Evolutionary conservation across 2,797 vertebrate genomes (phyloP).

Genomic region (Hirundo rustica): DNA sequence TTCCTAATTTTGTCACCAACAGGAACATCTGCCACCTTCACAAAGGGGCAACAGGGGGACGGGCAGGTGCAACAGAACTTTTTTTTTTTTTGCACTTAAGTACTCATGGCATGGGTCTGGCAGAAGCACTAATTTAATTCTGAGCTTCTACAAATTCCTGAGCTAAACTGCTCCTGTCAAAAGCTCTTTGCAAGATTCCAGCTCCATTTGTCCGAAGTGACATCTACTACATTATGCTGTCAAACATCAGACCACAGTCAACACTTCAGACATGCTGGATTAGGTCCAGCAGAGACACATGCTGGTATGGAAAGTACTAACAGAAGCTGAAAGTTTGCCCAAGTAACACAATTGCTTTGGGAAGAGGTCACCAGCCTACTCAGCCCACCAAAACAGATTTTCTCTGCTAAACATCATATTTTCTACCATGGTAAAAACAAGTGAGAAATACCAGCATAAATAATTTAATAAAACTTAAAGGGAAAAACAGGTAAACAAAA

Average conservation of each 20-base stretch:
- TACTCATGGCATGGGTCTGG: not conserved
- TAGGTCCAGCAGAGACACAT: not conserved
- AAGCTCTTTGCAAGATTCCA: not conserved
- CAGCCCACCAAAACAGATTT: not conserved
- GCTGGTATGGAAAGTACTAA: not conserved
- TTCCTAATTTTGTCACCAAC: not conserved
- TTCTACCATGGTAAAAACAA: not conserved
- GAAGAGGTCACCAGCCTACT: not conserved
- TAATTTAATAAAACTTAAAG: not conserved
- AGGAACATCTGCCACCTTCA: not conserved
- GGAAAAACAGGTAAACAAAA: not conserved
- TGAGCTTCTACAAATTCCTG: not conserved
- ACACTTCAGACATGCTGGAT: not conserved
- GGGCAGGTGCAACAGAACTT: not conserved
- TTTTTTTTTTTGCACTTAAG: not conserved
- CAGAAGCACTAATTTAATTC: not conserved
- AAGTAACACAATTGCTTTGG: not conserved
- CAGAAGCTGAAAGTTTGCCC: not conserved
- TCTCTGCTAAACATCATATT: not conserved
- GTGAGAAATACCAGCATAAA: not conserved
- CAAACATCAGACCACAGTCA: conserved; percentile 20
- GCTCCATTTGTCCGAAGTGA: not conserved
- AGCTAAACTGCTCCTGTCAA: conserved; percentile 15
- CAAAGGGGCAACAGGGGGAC: not conserved
- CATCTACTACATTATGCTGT: not conserved